phyloP scores from a whole-genome alignment of 1,140 invertebrate species.

The Atta colombica region DNA sequence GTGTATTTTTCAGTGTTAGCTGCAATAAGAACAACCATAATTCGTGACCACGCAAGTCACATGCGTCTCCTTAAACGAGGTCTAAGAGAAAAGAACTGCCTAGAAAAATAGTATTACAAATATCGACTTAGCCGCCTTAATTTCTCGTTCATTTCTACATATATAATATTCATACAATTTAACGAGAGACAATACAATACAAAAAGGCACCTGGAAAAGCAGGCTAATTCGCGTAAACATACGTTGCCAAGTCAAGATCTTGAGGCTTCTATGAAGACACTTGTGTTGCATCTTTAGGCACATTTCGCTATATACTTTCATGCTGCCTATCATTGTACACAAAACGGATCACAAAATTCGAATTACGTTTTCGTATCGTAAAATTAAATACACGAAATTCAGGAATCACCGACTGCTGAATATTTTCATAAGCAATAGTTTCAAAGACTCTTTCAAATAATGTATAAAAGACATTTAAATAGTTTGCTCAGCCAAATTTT shows the following conservation, averaged over 20 bases:
- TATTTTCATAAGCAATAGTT: neutral
- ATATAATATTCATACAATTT: conserved; percentile 68
- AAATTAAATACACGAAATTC: conserved; percentile 37
- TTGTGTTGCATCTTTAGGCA: conserved; percentile 69
- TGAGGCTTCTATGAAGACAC: conserved; percentile 67
- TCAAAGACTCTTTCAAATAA: neutral
- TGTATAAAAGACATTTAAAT: conserved; percentile 11
- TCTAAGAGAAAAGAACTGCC: conserved; percentile 60
- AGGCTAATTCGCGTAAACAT: conserved; percentile 55
- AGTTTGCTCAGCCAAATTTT: neutral
- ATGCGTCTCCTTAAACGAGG: conserved; percentile 26
- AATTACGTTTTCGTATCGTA: neutral
- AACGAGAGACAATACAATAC: conserved; percentile 70
- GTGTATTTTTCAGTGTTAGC: conserved; percentile 60
- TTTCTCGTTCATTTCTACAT: conserved; percentile 42
- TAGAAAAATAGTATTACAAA: conserved; percentile 78
- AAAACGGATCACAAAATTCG: conserved; percentile 26
- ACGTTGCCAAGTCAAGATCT: conserved; percentile 5
- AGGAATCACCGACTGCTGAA: neutral
- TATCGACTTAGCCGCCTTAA: conserved; percentile 68
- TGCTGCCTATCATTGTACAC: conserved; percentile 76
- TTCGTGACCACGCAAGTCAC: conserved; percentile 37
- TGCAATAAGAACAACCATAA: conserved; percentile 69
- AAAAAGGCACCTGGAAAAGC: conserved; percentile 78
- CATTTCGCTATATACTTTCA: conserved; percentile 71